Base-by-base conservation (phyloP, 2,113 vertebrate genomes). In the Aspidoscelis tigris region DNA sequence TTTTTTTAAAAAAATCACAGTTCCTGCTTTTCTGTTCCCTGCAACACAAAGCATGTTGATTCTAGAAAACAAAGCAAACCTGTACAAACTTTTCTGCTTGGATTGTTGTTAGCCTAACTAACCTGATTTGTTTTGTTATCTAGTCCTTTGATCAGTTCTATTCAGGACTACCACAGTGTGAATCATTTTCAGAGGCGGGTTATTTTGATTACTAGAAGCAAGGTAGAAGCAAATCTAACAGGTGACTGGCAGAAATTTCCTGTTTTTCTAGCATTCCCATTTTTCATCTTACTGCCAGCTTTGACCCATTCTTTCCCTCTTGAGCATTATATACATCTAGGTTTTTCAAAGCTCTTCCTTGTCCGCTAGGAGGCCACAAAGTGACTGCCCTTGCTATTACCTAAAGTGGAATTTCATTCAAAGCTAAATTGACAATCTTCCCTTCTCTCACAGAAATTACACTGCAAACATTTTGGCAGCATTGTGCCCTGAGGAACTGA, bases 51-150 rank as follows among this genome's bases (percentile, higher is more conserved):
- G 65, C 22, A 61, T 47, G 3, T 20, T 50, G 58, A 69, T 50
- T 50, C 43, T 85, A 18, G 66, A 65, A 80, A 85, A 74, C 69
- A 85, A 66, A 85, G n/a, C 70, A 85, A 73, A 61, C 58, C 18
- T 55, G 55, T 26, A 41, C 24, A 53, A 74, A 44, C 22, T 73
- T 80, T 80, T 73, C 76, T 73, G 39, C 18, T 47, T 64, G 26
- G 41, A 64, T 73, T 55, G 58, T 78, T 84, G 43, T 72, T 69
- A 73, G 68, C n/a, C 43, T 65, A 22, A 41, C 53, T 70, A 78
- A 78, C 76, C 4, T 11, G 26, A 43, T 84, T 71, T 78, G 24
- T 61, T 81, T 69, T 81, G 69, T 58, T 43, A 73, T 84, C 55
- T 74, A n/a, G 44, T 11, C 50, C 55, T 84, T 71, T 64, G 61